Conservation (phyloP, 2,113 vertebrate species). For the Rhineura floridana region DNA sequence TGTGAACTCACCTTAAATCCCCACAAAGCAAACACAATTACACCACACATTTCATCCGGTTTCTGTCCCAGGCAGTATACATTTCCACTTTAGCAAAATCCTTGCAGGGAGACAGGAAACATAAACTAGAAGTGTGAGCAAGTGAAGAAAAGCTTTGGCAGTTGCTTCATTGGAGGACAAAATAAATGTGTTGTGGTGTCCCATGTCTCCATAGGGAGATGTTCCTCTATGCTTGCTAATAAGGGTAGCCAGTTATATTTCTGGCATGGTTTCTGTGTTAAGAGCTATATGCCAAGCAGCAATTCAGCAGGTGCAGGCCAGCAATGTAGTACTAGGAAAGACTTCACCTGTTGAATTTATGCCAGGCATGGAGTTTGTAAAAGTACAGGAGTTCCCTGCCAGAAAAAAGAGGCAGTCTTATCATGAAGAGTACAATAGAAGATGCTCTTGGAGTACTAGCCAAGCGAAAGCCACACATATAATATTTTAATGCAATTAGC, state of each 20-base stretch:
- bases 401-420: no score
- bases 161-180: not conserved
- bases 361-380: not conserved
- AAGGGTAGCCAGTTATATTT: not conserved
- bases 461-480: not conserved
- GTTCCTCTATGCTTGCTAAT: not conserved
- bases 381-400: no score
- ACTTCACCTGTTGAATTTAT: not conserved
- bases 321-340: not conserved
- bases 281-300: not conserved
- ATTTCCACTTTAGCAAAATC: not conserved
- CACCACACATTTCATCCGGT: not conserved
- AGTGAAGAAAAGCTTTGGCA: not conserved
- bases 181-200: not conserved
- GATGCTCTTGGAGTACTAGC: not conserved
- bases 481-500: not conserved
- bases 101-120: not conserved
- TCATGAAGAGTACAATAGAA: not conserved
- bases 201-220: not conserved
- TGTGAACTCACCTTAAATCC: not conserved
- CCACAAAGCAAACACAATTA: not conserved
- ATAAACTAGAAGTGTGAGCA: not conserved
- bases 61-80: not conserved
- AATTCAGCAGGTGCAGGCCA: not conserved
- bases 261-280: not conserved